Conservation (phyloP, 2,888 invertebrate genomes). For the Hirtodrosophila histrioides region DNA sequence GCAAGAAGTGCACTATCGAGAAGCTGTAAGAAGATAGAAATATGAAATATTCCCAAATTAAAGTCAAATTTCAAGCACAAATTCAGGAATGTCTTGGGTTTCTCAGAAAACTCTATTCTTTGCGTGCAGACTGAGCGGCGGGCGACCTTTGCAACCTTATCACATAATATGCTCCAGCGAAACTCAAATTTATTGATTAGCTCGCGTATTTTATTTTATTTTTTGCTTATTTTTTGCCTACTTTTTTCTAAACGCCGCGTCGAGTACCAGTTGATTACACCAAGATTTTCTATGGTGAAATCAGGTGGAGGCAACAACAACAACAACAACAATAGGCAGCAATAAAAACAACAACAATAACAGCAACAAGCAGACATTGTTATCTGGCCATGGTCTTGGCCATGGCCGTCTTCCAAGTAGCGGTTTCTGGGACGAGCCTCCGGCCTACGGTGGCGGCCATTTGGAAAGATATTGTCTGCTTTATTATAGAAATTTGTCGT, state of each 20-base stretch:
- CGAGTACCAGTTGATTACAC: slow-evolving; percentile 38
- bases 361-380: slow-evolving; percentile 45
- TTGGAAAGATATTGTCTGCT: slow-evolving; percentile 75
- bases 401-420: slow-evolving; percentile 59
- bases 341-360: slow-evolving; percentile 8
- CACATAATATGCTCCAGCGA: slow-evolving; percentile 10
- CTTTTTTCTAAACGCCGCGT: slow-evolving; percentile 3
- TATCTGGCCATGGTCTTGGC: slow-evolving; percentile 60
- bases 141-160: slow-evolving; percentile 30
- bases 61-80: too few relatives aligned
- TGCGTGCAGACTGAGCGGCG: background rate
- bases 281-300: slow-evolving; percentile 50
- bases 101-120: too few relatives aligned
- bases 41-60: too few relatives aligned
- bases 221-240: slow-evolving; percentile 1
- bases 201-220: slow-evolving; percentile 14
- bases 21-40: too few relatives aligned
- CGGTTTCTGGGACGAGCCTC: slow-evolving; percentile 64
- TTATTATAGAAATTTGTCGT: slow-evolving; percentile 80
- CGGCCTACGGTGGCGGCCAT: slow-evolving; percentile 51
- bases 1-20: too few relatives aligned
- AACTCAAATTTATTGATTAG: slow-evolving; percentile 60
- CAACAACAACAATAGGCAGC: too few relatives aligned
- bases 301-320: slow-evolving; percentile 29
- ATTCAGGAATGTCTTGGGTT: too few relatives aligned